These are phyloP conservation scores for Thunnus thynnus DNA, from an alignment of 2,113 vertebrate genomes.

Conservation along the genomic window DNA sequence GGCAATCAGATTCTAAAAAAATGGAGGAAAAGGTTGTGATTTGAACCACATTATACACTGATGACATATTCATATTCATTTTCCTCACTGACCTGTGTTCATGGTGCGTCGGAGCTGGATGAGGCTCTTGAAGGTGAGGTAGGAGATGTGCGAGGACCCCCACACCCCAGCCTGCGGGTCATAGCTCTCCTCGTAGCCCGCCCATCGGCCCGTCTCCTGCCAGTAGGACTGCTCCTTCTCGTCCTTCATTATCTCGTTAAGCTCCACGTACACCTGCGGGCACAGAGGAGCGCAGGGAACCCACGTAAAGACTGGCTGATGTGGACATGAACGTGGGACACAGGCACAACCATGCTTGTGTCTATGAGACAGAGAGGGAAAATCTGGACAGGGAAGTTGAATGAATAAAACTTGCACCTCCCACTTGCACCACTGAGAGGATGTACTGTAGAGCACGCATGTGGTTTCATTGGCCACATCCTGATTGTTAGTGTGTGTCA, in stretches of 20 bases:
- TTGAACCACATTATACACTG: too few species aligned
- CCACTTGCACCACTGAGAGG: constrained; percentile 10
- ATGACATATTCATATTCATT: too few species aligned
- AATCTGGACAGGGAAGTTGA: constrained; percentile 29
- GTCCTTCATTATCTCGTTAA: constrained; percentile 88
- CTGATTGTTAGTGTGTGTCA: constrained; percentile 8
- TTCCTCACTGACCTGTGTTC: constrained; percentile 84
- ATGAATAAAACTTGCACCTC: constrained; percentile 38
- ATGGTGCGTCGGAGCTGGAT: constrained; percentile 86
- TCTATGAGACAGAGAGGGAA: constrained; percentile 12
- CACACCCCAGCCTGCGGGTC: constrained; percentile 85
- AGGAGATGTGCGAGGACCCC: constrained; percentile 89
- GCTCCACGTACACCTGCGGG: constrained; percentile 84
- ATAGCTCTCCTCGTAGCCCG: constrained; percentile 88
- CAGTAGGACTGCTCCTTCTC: constrained; percentile 84
- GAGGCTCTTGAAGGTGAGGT: constrained; percentile 94
- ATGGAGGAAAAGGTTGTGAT: too few species aligned
- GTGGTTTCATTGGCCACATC: constrained; percentile 35
- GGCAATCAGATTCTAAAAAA: too few species aligned
- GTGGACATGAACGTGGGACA: neutral
- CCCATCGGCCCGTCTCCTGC: constrained; percentile 92
- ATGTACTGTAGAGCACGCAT: neutral
- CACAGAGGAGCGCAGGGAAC: neutral
- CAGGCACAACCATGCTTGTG: constrained; percentile 33
- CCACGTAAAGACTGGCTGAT: neutral